A percentile compares a stretch with the other conserved stretches of the same genome.
These are phyloP conservation scores for Python bivittatus DNA, from an alignment of 2,113 vertebrate species.

Conservation along the genomic window DNA sequence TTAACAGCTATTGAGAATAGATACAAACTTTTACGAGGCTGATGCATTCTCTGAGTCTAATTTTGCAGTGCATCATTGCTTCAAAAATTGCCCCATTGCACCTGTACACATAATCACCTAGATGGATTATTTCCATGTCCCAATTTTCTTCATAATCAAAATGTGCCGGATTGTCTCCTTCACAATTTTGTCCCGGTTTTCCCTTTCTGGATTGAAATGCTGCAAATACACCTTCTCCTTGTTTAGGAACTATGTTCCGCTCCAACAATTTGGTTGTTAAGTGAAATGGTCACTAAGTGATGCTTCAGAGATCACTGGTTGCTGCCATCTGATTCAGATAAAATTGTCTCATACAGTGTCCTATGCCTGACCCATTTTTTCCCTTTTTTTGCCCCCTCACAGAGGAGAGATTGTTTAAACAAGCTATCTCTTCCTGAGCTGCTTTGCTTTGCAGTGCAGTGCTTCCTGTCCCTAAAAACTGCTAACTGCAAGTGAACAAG, in stretches of 20 bases:
- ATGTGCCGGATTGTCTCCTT: not conserved
- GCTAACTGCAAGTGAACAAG: not conserved
- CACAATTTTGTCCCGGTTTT: not conserved
- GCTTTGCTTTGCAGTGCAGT: not conserved
- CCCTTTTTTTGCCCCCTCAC: not conserved
- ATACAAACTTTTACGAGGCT: not conserved
- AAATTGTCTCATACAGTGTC: not conserved
- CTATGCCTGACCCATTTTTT: not conserved
- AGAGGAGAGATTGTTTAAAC: not conserved
- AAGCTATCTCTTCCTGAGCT: not conserved
- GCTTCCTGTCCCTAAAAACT: not conserved
- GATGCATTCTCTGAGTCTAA: not conserved
- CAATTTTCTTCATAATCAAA: not conserved
- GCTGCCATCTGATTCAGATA: not conserved
- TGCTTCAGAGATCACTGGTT: not conserved
- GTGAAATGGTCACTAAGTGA: not conserved
- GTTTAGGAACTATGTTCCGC: not conserved
- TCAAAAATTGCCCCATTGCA: not conserved
- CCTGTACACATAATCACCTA: not conserved
- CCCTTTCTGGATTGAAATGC: not conserved
- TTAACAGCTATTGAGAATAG: not conserved
- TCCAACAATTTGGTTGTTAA: not conserved
- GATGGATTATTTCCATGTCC: not conserved
- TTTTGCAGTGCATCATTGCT: not conserved
- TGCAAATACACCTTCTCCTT: not conserved